phyloP scores from a whole-genome alignment of 2,797 vertebrate species.

The Discoglossus pictus region DNA sequence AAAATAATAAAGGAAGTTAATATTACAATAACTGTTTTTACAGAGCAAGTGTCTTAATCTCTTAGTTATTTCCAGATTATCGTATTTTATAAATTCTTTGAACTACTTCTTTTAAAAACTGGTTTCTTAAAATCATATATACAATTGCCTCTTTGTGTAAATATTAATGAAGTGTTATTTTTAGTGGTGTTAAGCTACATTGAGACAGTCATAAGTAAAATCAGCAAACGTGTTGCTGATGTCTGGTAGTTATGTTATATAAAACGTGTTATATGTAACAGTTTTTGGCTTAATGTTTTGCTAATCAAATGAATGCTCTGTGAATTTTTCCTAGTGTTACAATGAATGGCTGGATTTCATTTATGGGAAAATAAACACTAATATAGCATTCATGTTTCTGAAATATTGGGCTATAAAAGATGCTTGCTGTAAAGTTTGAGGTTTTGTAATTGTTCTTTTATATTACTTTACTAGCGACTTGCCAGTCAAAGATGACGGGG shows the following conservation, averaged over 20 bases:
- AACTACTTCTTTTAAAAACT: constrained; percentile 1
- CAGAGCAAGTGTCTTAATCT: not conserved
- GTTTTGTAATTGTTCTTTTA: too few species aligned
- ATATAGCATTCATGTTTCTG: too few species aligned
- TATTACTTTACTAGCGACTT: too few species aligned
- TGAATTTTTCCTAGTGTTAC: constrained; percentile 23
- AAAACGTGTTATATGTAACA: not conserved
- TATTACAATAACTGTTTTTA: not conserved
- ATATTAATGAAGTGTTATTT: constrained; percentile 15
- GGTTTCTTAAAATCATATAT: not conserved
- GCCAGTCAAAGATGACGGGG: too few species aligned
- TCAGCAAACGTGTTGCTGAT: not conserved
- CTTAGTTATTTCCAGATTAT: constrained; percentile 24
- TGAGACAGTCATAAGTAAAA: not conserved
- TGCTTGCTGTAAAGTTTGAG: too few species aligned
- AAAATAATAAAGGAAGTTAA: constrained; percentile 2
- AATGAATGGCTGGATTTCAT: too few species aligned
- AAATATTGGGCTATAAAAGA: too few species aligned
- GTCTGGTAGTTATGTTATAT: not conserved
- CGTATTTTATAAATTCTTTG: constrained; percentile 7
- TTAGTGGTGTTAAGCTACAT: constrained; percentile 1
- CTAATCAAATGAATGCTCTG: not conserved
- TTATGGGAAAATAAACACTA: too few species aligned
- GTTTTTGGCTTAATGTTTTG: too few species aligned
- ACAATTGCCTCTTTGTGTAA: constrained; percentile 15